A percentile compares a stretch with the other conserved stretches of the same genome.
Evolutionary conservation across 2,113 vertebrate genomes (phyloP).

Genomic region (Sinocyclocheilus anshuiensis): DNA sequence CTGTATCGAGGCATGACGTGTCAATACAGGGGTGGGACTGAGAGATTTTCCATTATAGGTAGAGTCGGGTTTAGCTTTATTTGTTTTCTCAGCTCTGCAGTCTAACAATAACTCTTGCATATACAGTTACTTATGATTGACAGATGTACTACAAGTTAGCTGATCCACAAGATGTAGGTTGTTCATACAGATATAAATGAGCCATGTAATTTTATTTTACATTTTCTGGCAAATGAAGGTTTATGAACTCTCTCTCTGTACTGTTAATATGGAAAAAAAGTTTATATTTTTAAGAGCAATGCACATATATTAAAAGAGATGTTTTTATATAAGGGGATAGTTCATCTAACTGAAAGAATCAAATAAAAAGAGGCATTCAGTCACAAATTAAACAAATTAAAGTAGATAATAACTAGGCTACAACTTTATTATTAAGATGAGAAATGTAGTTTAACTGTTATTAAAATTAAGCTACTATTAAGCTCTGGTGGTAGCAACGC

Average conservation of each 20-base stretch:
- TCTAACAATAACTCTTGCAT: conserved; percentile 45
- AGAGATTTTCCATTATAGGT: background rate
- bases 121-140: conserved; percentile 33
- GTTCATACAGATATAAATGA: conserved; percentile 15
- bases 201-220: background rate
- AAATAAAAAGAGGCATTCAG: background rate
- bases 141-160: conserved; percentile 39
- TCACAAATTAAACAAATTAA: background rate
- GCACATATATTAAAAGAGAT: background rate
- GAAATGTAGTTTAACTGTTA: too few relatives aligned
- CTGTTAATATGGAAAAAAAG: background rate
- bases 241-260: background rate
- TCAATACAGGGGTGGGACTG: conserved; percentile 67
- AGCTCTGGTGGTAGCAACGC: background rate
- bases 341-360: background rate
- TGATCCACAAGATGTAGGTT: conserved; percentile 14
- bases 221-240: background rate
- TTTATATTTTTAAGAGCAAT: background rate
- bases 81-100: conserved; percentile 46
- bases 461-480: too few relatives aligned
- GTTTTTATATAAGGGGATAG: background rate
- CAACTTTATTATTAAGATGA: too few relatives aligned
- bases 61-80: conserved; percentile 42
- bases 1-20: conserved; percentile 59
- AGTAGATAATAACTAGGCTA: too few relatives aligned